These are phyloP conservation scores for silkworm (Bombyx mori) DNA, from an alignment of 1,140 invertebrate species.

Conservation along the genomic window DNA sequence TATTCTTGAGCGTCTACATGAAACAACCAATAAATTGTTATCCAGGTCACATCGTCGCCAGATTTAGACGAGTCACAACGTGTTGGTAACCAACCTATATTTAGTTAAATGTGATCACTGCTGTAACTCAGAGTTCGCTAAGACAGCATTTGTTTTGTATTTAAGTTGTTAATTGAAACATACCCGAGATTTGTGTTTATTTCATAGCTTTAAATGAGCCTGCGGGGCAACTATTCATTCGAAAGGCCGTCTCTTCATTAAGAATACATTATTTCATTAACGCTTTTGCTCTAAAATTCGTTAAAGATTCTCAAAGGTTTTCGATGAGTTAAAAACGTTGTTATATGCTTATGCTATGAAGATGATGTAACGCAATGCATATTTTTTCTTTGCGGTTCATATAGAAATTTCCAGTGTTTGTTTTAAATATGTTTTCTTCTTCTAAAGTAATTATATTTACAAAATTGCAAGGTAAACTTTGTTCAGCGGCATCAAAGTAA, in stretches of 20 bases:
- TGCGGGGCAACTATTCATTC: constrained; percentile 12
- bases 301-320: background rate
- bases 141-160: too few species aligned
- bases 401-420: background rate
- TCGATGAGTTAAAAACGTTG: too few species aligned
- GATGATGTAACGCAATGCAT: background rate
- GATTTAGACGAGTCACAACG: constrained; percentile 6
- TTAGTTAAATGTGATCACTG: constrained; percentile 8
- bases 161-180: too few species aligned
- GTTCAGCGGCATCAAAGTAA: too few species aligned
- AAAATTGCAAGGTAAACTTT: too few species aligned
- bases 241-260: constrained; percentile 23
- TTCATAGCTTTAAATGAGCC: constrained; percentile 8
- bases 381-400: background rate
- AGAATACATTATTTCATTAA: constrained; percentile 27
- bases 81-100: constrained; percentile 6
- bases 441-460: background rate
- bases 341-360: too few species aligned
- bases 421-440: background rate
- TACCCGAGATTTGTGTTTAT: too few species aligned
- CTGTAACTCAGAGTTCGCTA: too few species aligned
- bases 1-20: background rate
- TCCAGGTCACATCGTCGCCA: constrained; percentile 10
- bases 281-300: constrained; percentile 20
- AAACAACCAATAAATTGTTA: constrained; percentile 1